phyloP scores from a whole-genome alignment of 2,113 vertebrate genomes.

The Calonectris borealis region DNA sequence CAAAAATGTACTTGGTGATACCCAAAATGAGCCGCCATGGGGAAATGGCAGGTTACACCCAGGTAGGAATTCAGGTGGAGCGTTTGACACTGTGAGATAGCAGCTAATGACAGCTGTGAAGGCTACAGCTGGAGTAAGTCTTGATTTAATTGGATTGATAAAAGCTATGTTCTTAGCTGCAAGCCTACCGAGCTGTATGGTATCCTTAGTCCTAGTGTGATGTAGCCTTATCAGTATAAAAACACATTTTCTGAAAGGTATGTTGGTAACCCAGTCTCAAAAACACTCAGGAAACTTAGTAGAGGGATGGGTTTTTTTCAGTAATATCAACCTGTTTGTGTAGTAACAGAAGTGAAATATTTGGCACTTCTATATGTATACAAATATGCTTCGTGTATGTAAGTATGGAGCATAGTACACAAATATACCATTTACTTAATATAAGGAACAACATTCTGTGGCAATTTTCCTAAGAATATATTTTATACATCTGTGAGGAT shows the following conservation, averaged over 20 bases:
- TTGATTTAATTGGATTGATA: constrained; percentile 16
- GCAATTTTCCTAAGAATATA: constrained; percentile 71
- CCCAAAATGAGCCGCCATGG: not conserved
- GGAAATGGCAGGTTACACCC: not conserved
- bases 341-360: constrained; percentile 49
- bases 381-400: constrained; percentile 52
- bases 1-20: not conserved
- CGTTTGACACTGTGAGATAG: not conserved
- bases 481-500: constrained; percentile 68
- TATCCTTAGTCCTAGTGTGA: not conserved
- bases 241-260: constrained; percentile 3
- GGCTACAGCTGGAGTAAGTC: not conserved
- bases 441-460: constrained; percentile 69
- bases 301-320: not conserved
- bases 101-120: not conserved
- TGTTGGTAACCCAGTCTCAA: not conserved
- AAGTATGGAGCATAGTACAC: constrained; percentile 1
- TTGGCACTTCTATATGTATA: constrained; percentile 49
- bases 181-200: not conserved
- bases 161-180: not conserved
- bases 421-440: constrained; percentile 67
- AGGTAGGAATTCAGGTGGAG: not conserved
- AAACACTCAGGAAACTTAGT: not conserved
- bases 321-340: constrained; percentile 43
- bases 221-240: not conserved